These are phyloP conservation scores for Silurus lanzhouensis DNA, from an alignment of 2,797 vertebrate species.

Conservation along the genomic window DNA sequence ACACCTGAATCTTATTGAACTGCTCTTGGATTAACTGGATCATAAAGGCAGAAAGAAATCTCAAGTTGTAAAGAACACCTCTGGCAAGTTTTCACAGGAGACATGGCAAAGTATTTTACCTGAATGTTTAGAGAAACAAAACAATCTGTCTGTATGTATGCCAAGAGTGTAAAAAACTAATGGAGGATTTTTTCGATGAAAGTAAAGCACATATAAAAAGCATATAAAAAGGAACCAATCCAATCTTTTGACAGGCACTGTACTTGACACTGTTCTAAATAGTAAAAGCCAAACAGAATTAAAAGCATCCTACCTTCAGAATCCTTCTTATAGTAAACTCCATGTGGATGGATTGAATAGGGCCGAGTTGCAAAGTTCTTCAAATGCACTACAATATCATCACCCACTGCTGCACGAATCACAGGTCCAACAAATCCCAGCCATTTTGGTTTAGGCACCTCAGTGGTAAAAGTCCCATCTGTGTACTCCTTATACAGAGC, in stretches of 20 bases:
- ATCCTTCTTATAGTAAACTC: conserved; percentile 90
- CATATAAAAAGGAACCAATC: too few relatives aligned
- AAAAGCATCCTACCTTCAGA: conserved; percentile 81
- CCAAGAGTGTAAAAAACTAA: too few relatives aligned
- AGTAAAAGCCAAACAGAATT: conserved; percentile 70
- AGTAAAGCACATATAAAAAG: too few relatives aligned
- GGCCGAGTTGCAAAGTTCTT: conserved; percentile 87
- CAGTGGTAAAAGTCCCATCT: conserved; percentile 74
- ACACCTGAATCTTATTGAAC: too few relatives aligned
- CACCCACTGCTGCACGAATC: conserved; percentile 87
- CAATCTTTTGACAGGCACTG: background rate
- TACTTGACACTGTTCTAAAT: background rate
- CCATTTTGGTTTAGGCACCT: conserved; percentile 80
- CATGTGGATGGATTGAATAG: conserved; percentile 92
- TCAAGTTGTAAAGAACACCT: too few relatives aligned
- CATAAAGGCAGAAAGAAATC: too few relatives aligned
- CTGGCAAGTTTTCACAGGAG: too few relatives aligned
- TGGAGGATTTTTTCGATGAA: too few relatives aligned
- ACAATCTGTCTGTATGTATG: too few relatives aligned
- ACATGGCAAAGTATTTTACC: too few relatives aligned
- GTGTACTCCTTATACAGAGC: conserved; percentile 87
- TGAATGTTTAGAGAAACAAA: too few relatives aligned
- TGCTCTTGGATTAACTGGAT: too few relatives aligned
- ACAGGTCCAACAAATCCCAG: conserved; percentile 90
- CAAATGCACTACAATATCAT: conserved; percentile 84